Conservation (phyloP, 2,797 vertebrate species). For the Epinephelus malabaricus region DNA sequence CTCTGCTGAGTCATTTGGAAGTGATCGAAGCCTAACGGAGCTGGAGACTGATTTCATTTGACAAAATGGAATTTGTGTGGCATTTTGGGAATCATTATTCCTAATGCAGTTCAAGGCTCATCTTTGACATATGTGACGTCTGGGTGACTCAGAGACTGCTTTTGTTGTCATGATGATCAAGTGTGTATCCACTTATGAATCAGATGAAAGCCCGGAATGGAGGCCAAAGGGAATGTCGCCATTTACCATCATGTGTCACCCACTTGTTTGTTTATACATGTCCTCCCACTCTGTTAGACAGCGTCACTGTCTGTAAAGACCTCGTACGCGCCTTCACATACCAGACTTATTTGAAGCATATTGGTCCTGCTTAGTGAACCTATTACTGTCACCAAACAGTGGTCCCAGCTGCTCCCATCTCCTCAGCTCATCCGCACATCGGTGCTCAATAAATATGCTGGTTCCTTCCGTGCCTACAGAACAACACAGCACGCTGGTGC, state of each 20-base stretch:
- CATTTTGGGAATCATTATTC: constrained; percentile 49
- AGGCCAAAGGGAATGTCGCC: constrained; percentile 62
- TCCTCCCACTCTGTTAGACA: constrained; percentile 59
- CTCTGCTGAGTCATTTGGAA: constrained; percentile 44
- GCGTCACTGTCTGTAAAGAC: constrained; percentile 47
- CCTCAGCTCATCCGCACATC: constrained; percentile 36
- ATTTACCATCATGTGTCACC: constrained; percentile 73
- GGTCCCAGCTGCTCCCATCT: constrained; percentile 52
- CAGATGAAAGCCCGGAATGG: constrained; percentile 75
- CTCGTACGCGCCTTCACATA: constrained; percentile 46
- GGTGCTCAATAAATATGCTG: not conserved
- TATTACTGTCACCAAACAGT: constrained; percentile 50
- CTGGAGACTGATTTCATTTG: constrained; percentile 21
- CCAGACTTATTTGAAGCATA: constrained; percentile 56
- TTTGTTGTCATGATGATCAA: constrained; percentile 64
- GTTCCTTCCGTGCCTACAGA: constrained; percentile 6
- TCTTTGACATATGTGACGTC: constrained; percentile 59
- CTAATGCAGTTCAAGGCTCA: constrained; percentile 20
- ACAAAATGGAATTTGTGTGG: constrained; percentile 30
- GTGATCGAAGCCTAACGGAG: constrained; percentile 19
- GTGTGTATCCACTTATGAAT: constrained; percentile 59
- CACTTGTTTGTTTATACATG: constrained; percentile 77
- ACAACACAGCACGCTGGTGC: constrained; percentile 17
- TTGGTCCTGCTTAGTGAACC: constrained; percentile 34
- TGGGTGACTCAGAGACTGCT: constrained; percentile 55